These are phyloP conservation scores for Callipepla californica DNA, from an alignment of 2,113 vertebrate species.

Conservation along the genomic window DNA sequence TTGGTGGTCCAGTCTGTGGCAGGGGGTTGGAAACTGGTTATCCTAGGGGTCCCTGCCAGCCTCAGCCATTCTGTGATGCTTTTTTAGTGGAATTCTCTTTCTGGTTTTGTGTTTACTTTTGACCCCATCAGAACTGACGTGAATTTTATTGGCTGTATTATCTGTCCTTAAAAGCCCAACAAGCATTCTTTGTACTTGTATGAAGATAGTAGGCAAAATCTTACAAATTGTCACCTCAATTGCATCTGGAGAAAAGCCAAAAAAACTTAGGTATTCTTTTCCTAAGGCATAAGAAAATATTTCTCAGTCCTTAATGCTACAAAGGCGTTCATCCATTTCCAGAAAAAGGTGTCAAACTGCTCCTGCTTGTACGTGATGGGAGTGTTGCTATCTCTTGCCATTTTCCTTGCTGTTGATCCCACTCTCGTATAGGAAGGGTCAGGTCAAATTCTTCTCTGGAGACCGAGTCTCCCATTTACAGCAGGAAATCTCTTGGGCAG, in stretches of 20 bases:
- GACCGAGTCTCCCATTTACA: constrained; percentile 18
- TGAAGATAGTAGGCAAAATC: constrained; percentile 25
- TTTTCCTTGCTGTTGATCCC: constrained; percentile 34
- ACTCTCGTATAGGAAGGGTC: neutral
- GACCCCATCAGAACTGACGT: neutral
- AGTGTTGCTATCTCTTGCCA: neutral
- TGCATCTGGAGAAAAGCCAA: constrained; percentile 25
- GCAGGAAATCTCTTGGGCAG: neutral
- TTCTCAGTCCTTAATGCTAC: neutral
- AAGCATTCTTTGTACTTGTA: neutral
- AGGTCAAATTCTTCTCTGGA: constrained; percentile 31
- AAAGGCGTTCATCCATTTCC: constrained; percentile 59
- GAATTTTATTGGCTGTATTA: neutral
- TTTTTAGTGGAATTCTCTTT: neutral
- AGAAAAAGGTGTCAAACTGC: constrained; percentile 21
- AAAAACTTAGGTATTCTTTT: neutral
- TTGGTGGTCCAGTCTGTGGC: too few species aligned
- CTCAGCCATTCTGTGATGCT: neutral
- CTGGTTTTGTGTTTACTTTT: neutral
- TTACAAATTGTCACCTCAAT: neutral
- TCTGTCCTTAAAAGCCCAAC: constrained; percentile 3
- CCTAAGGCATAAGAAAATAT: neutral
- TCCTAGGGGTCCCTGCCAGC: too few species aligned
- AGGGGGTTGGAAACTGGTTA: too few species aligned
- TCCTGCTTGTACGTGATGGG: constrained; percentile 9